Conservation (phyloP, 2,797 vertebrate species). For the Pteronotus mesoamericanus region DNA sequence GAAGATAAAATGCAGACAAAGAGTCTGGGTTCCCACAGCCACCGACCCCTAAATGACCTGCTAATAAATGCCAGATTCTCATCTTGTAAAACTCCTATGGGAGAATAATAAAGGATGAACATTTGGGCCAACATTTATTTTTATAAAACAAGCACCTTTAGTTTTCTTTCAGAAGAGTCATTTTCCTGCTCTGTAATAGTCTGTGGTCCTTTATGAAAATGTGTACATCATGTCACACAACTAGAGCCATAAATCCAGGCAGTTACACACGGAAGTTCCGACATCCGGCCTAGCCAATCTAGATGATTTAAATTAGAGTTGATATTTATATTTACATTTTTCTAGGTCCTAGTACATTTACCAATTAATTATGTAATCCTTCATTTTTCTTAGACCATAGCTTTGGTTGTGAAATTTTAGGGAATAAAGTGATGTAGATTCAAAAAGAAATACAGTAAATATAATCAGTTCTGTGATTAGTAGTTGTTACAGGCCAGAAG, state of each 20-base stretch:
- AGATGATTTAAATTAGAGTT: conserved; percentile 42
- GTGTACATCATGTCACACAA: conserved; percentile 17
- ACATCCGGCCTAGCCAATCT: conserved; percentile 1
- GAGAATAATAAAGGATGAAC: conserved; percentile 68
- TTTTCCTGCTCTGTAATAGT: conserved; percentile 52
- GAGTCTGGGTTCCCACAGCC: conserved; percentile 72
- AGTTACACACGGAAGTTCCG: not conserved
- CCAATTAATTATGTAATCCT: conserved; percentile 15
- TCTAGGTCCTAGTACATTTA: conserved; percentile 9
- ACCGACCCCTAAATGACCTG: conserved; percentile 70
- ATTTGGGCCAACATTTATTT: conserved; percentile 67
- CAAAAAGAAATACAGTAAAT: not conserved
- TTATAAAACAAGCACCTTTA: conserved; percentile 66
- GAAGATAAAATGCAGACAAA: conserved; percentile 74
- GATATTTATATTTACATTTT: conserved; percentile 25
- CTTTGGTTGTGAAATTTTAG: conserved; percentile 52
- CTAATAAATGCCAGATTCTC: conserved; percentile 77
- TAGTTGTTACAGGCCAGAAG: not conserved
- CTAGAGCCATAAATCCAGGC: not conserved
- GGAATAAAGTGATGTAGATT: conserved; percentile 41
- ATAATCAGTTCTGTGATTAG: not conserved
- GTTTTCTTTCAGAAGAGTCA: conserved; percentile 62
- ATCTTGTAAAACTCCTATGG: conserved; percentile 69
- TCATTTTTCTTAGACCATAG: conserved; percentile 2
- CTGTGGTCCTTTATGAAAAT: conserved; percentile 63